Conservation (phyloP, 2,797 vertebrate species). For the Scyliorhinus canicula region DNA sequence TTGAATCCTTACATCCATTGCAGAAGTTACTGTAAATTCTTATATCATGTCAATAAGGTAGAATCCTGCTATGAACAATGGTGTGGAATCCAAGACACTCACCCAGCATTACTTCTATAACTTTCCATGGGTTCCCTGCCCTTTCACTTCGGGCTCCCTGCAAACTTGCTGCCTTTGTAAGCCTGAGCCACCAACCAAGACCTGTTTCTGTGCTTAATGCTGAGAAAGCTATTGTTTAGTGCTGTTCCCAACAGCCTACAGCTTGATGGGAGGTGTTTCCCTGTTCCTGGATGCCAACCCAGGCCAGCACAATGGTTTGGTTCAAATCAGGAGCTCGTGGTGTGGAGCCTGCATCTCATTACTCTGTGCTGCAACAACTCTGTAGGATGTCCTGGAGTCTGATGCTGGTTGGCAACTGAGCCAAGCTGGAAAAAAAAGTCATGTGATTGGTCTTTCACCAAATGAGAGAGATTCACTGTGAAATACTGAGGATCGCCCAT, state of each 20-base stretch:
- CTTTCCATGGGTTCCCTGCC: not conserved
- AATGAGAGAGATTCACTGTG: not conserved
- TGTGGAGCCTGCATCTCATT: not conserved
- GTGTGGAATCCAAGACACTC: no score
- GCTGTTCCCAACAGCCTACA: not conserved
- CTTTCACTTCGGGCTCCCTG: not conserved
- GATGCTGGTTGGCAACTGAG: not conserved
- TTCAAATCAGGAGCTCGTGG: not conserved
- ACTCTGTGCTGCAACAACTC: not conserved
- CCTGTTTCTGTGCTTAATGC: not conserved
- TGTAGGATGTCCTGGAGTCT: not conserved
- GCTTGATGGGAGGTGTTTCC: not conserved
- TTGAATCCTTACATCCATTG: not conserved
- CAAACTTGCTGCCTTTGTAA: not conserved
- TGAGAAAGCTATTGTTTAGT: not conserved
- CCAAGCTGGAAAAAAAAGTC: not conserved
- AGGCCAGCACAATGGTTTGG: not conserved
- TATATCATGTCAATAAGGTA: not conserved
- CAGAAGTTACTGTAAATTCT: not conserved
- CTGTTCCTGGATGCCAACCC: not conserved
- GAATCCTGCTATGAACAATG: not conserved
- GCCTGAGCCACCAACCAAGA: not conserved
- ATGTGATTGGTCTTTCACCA: not conserved
- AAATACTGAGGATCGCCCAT: not conserved
- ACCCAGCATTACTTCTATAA: not conserved